Percentiles rank a stretch among this genome's conserved stretches.
Evolutionary conservation across 2,113 vertebrate species (phyloP).

Genomic region (Speoplatyrhinus poulsoni): DNA sequence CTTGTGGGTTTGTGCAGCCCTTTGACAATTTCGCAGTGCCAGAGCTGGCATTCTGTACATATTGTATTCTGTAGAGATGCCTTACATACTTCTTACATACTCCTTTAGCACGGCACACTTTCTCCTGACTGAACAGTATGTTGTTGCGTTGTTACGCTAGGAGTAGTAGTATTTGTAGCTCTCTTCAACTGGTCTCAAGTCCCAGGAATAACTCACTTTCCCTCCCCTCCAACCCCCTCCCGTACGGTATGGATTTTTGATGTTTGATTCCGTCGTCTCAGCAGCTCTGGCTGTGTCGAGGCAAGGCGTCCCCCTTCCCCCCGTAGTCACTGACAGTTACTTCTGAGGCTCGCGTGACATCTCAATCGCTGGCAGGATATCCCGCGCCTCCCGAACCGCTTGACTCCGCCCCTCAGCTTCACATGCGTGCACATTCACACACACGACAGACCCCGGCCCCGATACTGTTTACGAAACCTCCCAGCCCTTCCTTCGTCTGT

Average conservation of each 20-base stretch:
- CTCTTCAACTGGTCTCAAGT: slow-evolving; percentile 1
- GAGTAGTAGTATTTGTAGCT: too few species aligned
- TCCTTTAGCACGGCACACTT: too few species aligned
- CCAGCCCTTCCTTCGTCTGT: neutral
- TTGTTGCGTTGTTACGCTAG: too few species aligned
- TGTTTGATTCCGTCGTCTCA: slow-evolving; percentile 28
- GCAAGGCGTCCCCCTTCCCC: neutral
- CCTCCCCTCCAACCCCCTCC: neutral
- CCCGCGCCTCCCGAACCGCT: neutral
- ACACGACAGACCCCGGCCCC: neutral
- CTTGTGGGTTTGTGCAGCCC: too few species aligned
- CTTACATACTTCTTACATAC: too few species aligned
- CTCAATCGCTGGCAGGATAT: slow-evolving; percentile 1
- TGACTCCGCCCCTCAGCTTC: slow-evolving; percentile 12
- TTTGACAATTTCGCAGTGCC: too few species aligned
- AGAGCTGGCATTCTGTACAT: too few species aligned
- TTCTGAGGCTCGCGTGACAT: neutral
- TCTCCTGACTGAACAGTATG: too few species aligned
- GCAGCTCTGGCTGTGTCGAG: slow-evolving; percentile 7
- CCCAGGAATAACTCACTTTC: slow-evolving; percentile 9
- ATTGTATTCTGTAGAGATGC: too few species aligned
- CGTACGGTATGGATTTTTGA: slow-evolving; percentile 14
- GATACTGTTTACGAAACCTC: too few species aligned
- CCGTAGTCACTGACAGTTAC: neutral
- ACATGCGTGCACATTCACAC: neutral